Percentiles rank a stretch among this genome's conserved stretches.
These are phyloP conservation scores for Dinocampus coccinellae DNA, from an alignment of 2,888 invertebrate species.

Conservation along the genomic window DNA sequence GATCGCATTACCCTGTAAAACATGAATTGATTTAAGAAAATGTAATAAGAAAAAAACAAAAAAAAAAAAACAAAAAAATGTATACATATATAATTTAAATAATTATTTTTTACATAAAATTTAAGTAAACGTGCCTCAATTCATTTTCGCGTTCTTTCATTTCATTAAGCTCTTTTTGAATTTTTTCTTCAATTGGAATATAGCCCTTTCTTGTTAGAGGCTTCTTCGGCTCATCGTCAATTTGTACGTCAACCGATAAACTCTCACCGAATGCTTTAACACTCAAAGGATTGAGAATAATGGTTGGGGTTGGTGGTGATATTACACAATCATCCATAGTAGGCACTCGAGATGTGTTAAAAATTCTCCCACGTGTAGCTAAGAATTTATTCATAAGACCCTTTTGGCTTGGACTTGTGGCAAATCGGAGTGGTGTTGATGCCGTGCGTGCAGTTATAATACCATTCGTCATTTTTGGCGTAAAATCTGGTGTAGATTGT, in stretches of 20 bases:
- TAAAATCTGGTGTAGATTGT: constrained; percentile 44
- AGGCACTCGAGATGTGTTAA: constrained; percentile 52
- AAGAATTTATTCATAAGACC: constrained; percentile 87
- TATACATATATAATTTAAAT: neutral
- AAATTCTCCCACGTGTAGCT: constrained; percentile 81
- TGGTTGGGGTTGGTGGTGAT: constrained; percentile 52
- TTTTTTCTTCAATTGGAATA: constrained; percentile 89
- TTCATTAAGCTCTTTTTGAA: constrained; percentile 87
- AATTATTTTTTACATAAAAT: constrained; percentile 13
- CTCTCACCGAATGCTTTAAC: constrained; percentile 56
- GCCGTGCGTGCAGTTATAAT: constrained; percentile 60
- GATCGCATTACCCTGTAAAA: constrained; percentile 66
- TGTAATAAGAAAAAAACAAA: too few relatives aligned
- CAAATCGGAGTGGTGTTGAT: constrained; percentile 71
- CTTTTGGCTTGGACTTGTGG: constrained; percentile 77
- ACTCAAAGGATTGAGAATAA: constrained; percentile 56
- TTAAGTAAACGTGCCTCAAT: constrained; percentile 72
- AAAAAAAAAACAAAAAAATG: neutral
- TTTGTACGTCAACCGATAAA: constrained; percentile 40
- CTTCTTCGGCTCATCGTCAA: constrained; percentile 57
- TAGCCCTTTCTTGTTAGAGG: constrained; percentile 80
- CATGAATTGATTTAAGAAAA: neutral
- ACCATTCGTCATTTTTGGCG: constrained; percentile 64
- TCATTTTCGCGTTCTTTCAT: constrained; percentile 87
- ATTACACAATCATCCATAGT: constrained; percentile 46